These are phyloP conservation scores for Siphlonurus alternatus DNA, from an alignment of 2,888 invertebrate genomes.

Conservation along the genomic window DNA sequence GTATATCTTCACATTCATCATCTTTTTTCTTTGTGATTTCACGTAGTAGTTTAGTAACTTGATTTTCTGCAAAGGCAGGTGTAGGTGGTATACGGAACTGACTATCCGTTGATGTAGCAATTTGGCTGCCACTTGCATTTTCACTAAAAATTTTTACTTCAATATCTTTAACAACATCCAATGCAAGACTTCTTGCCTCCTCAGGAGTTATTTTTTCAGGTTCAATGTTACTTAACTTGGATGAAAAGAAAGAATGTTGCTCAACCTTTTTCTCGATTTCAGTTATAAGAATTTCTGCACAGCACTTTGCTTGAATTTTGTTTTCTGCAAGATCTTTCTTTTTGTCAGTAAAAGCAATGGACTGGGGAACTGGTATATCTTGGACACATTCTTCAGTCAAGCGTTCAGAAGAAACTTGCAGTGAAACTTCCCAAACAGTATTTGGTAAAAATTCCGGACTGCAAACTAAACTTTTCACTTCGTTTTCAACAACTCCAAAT, in stretches of 20 bases:
- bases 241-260: conserved; percentile 15
- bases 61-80: too few relatives aligned
- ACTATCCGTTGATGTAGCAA: too few relatives aligned
- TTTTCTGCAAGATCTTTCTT: too few relatives aligned
- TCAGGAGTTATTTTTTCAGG: conserved; percentile 26
- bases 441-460: conserved; percentile 31
- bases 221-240: too few relatives aligned
- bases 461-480: conserved; percentile 21
- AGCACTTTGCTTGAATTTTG: background rate
- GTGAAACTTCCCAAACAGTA: conserved; percentile 33
- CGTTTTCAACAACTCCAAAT: too few relatives aligned
- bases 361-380: conserved; percentile 18
- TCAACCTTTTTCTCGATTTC: background rate
- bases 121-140: too few relatives aligned
- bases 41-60: too few relatives aligned
- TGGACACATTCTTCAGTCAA: conserved; percentile 24
- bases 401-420: too few relatives aligned
- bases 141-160: too few relatives aligned
- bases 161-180: conserved; percentile 33
- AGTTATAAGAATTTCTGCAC: background rate
- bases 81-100: too few relatives aligned
- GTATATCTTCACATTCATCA: conserved; percentile 12
- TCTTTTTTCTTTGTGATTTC: conserved; percentile 25
- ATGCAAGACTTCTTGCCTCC: conserved; percentile 32
- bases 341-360: too few relatives aligned